Evolutionary conservation across 2,113 vertebrate species (phyloP).

Genomic region (Apodemus sylvaticus): DNA sequence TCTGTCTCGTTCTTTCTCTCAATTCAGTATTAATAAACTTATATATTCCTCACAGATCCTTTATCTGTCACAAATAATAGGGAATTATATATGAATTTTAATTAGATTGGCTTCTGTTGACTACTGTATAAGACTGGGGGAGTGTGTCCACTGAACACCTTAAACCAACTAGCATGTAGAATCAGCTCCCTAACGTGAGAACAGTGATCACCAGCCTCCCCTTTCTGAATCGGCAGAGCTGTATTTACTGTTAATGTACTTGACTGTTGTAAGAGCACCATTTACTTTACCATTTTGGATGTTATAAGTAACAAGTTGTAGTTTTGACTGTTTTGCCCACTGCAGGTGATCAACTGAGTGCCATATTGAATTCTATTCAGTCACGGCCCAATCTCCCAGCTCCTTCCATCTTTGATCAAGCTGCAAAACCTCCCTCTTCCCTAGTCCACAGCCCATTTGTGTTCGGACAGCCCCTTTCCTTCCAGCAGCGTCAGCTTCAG

Average conservation of each 20-base stretch:
- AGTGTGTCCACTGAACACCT: conserved; percentile 41
- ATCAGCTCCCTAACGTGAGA: conserved; percentile 53
- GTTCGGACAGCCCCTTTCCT: conserved; percentile 99
- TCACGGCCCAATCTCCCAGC: conserved; percentile 99
- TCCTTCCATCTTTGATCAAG: conserved; percentile 99
- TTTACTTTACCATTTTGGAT: conserved; percentile 81
- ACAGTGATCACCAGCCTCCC: conserved; percentile 19
- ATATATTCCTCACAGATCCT: not conserved
- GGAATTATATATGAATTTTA: conserved; percentile 24
- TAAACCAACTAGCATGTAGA: not conserved
- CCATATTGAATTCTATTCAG: conserved; percentile 99
- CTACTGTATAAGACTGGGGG: conserved; percentile 39
- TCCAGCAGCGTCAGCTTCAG: conserved; percentile 99
- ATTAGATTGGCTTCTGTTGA: conserved; percentile 44
- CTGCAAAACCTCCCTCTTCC: conserved; percentile 98
- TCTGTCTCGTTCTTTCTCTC: not conserved
- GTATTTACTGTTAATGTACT: conserved; percentile 65
- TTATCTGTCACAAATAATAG: conserved; percentile 21
- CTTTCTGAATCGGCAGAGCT: conserved; percentile 49
- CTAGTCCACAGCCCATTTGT: conserved; percentile 99
- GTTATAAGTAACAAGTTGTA: conserved; percentile 93
- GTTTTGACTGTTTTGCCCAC: conserved; percentile 98
- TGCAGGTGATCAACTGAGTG: conserved; percentile 99
- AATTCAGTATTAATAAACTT: not conserved
- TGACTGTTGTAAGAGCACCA: conserved; percentile 78